Evolutionary conservation across 2,797 vertebrate species (phyloP).

Genomic region (Margarornis squamiger): DNA sequence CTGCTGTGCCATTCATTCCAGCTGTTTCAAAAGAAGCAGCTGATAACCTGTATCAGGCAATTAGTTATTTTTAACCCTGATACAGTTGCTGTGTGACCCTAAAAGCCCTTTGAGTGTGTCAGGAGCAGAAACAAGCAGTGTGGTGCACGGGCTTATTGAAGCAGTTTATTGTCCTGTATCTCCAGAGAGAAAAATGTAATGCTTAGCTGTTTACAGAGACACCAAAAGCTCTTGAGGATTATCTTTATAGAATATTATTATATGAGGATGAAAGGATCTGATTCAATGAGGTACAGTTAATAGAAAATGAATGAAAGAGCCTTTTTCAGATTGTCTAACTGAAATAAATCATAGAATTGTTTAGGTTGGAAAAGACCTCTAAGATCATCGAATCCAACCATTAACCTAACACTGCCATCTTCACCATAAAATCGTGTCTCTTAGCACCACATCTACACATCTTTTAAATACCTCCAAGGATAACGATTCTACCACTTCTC

Average conservation of each 20-base stretch:
- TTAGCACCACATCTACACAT: neutral
- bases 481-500: neutral
- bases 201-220: neutral
- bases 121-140: neutral
- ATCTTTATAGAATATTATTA: neutral
- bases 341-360: neutral
- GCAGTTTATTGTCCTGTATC: neutral
- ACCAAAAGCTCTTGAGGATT: neutral
- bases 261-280: neutral
- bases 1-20: neutral
- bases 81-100: neutral
- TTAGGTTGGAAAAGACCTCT: neutral
- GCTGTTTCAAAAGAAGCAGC: conserved; percentile 10
- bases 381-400: neutral
- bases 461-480: neutral
- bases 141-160: neutral
- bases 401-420: neutral
- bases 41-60: neutral
- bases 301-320: neutral
- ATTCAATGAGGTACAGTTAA: neutral
- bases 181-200: neutral
- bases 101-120: neutral
- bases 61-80: conserved; percentile 38
- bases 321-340: neutral
- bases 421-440: neutral